phyloP scores from a whole-genome alignment of 2,797 vertebrate species.

The Rhabdophis nuchalis region DNA sequence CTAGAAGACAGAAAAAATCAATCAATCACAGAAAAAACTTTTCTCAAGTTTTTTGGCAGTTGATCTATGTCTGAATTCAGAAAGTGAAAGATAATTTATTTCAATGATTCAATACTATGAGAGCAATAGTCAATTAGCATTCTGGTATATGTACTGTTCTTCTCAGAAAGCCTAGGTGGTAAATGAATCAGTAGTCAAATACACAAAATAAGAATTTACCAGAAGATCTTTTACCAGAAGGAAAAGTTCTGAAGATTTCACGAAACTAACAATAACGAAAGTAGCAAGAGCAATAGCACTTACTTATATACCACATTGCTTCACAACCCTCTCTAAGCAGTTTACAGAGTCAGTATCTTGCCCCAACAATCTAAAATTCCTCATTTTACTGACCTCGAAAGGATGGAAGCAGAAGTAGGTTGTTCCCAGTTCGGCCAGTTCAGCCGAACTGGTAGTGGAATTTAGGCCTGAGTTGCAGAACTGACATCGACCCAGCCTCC shows the following conservation, averaged over 20 bases:
- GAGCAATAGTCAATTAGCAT: background rate
- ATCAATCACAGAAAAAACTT: background rate
- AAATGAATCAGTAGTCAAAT: background rate
- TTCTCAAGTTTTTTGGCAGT: background rate
- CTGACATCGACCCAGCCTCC: too few relatives aligned
- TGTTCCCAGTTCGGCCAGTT: too few relatives aligned
- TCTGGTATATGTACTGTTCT: background rate
- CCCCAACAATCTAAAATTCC: background rate
- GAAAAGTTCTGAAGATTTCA: background rate
- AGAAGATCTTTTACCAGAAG: background rate
- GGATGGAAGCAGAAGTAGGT: background rate
- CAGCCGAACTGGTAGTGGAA: too few relatives aligned
- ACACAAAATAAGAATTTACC: background rate
- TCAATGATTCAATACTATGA: background rate
- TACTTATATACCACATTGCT: background rate
- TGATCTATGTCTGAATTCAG: background rate
- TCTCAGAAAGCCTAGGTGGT: background rate
- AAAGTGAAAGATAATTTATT: background rate
- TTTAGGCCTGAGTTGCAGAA: too few relatives aligned
- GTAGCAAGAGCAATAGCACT: background rate
- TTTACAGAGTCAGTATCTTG: background rate
- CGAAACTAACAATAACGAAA: background rate
- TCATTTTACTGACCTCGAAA: background rate
- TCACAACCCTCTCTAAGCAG: background rate
- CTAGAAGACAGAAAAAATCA: background rate